phyloP scores from a whole-genome alignment of 2,888 invertebrate species.

The Ennomos erosarius region DNA sequence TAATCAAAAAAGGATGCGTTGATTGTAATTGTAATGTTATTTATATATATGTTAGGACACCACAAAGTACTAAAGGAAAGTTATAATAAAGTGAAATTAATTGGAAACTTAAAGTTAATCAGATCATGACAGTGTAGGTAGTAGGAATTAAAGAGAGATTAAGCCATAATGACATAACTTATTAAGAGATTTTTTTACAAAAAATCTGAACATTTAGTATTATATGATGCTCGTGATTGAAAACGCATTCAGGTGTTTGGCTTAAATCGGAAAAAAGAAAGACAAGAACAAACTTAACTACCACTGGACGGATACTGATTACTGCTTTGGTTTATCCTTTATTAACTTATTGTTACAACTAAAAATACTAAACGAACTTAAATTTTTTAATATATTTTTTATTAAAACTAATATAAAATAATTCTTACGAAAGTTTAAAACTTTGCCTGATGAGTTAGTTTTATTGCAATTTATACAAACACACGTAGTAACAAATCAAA shows the following conservation, averaged over 20 bases:
- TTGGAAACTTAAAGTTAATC: constrained; percentile 50
- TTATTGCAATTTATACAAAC: no score
- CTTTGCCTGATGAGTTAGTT: no score
- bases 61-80: constrained; percentile 1
- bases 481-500: constrained; percentile 18
- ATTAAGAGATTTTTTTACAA: neutral
- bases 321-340: constrained; percentile 80
- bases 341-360: constrained; percentile 35
- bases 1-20: neutral
- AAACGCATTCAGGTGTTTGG: neutral
- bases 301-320: constrained; percentile 85
- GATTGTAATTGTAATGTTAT: neutral
- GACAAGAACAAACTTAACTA: constrained; percentile 68
- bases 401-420: no score
- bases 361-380: constrained; percentile 40
- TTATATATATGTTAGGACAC: neutral
- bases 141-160: constrained; percentile 25
- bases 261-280: constrained; percentile 31
- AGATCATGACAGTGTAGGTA: constrained; percentile 54
- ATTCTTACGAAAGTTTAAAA: no score
- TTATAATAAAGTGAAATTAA: constrained; percentile 33
- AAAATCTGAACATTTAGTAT: constrained; percentile 2
- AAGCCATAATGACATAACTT: neutral
- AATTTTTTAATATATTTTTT: constrained; percentile 9
- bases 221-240: neutral